Base-by-base conservation (phyloP, 2,113 vertebrate species). In the Hemichromis elongatus region DNA sequence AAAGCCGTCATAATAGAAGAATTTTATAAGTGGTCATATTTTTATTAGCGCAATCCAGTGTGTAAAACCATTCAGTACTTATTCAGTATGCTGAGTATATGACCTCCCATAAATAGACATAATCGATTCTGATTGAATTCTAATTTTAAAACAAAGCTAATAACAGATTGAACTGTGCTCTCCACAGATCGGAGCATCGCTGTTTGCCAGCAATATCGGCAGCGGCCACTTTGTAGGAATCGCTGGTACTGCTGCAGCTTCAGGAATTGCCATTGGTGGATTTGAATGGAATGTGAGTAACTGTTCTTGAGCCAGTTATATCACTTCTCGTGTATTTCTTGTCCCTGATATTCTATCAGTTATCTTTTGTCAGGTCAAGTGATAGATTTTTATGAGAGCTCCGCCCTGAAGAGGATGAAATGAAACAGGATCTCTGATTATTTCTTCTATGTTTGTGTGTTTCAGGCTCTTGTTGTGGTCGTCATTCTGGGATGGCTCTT, bases 181-280 rank as follows among this genome's bases (percentile, higher is more conserved):
- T 61, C 28, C 56, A 24, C 93, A 99, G 98, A 99, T 99, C 5
- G 98, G 98, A 1, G 98, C 98, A 3, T 99, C 99, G 3, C 96
- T 99, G 33, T 99, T 99, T 86, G 98, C 98, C 87, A 99, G 99
- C 90, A 99, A 99, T 93, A 99, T 99, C 9, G 98, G 98, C 91
- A 99, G 98, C 2, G 97, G 97, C 1, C 99, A 99, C 87, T 98
- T 99, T 70, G 98, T 99, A 63, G 98, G 98, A 9, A 95, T 99
- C 28, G 98, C 98, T 16, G 98, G 99, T 30, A 98, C 97, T 0
- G 98, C 95, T 30, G 97, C 98, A 1, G 96, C 97, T 4, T 55
- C 93, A 2, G 98, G 98, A 21, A 96, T 99, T 4, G 98, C 97
- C 63, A 98, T 94, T 0, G 97, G 97, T 83, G 97, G 96, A 19